phyloP scores from a whole-genome alignment of 2,888 invertebrate genomes.

The Drosophila mulleri region DNA sequence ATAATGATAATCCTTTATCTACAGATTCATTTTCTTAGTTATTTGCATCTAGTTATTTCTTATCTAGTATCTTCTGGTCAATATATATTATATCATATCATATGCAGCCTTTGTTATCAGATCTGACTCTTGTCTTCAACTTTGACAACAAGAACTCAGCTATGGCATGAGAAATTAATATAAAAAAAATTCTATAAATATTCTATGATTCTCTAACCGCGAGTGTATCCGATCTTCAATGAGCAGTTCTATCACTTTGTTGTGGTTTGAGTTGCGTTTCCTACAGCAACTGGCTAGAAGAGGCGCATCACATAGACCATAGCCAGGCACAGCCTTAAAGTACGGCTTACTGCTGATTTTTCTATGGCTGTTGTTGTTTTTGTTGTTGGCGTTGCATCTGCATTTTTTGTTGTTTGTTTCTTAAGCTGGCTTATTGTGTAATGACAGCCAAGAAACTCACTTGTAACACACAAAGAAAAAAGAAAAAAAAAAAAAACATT shows the following conservation, averaged over 20 bases:
- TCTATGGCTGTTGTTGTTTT: slow-evolving; percentile 4
- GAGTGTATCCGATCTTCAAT: background rate
- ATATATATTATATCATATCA: too few species aligned
- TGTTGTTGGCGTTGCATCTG: slow-evolving; percentile 44
- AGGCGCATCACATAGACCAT: slow-evolving; percentile 10
- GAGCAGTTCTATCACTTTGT: background rate
- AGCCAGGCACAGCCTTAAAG: slow-evolving; percentile 20
- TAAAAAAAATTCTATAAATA: too few species aligned
- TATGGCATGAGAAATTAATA: too few species aligned
- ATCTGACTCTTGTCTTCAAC: too few species aligned
- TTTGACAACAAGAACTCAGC: too few species aligned
- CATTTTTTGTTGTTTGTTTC: slow-evolving; percentile 35
- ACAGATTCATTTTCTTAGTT: too few species aligned
- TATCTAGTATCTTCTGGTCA: too few species aligned
- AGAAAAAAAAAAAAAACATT: slow-evolving; percentile 22
- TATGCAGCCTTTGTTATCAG: too few species aligned
- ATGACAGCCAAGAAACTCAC: slow-evolving; percentile 59
- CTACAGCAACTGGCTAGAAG: slow-evolving; percentile 28
- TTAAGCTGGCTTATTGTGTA: slow-evolving; percentile 61
- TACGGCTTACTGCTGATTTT: slow-evolving; percentile 1
- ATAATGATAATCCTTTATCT: background rate
- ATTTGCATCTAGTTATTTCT: too few species aligned
- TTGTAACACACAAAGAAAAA: slow-evolving; percentile 43
- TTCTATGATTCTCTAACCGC: background rate
- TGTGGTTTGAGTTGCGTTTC: slow-evolving; percentile 32